Evolutionary conservation across 2,888 invertebrate species (phyloP), one percentile per base, ranked within the genome.

Genomic region (Pseudeuparius sepicola): DNA sequence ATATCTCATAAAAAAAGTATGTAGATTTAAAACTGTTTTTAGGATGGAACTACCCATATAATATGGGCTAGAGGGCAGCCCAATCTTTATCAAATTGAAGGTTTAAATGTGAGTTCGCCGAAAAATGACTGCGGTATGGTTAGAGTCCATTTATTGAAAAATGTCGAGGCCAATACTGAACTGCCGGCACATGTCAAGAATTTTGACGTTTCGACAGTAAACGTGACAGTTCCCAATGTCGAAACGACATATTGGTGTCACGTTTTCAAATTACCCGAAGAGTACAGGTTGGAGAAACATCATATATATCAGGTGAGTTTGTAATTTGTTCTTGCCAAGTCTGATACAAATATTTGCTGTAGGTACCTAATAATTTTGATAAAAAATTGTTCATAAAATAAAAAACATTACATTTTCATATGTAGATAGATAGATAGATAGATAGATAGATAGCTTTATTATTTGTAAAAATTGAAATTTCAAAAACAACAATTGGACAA

Each of bases 171-270:
- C 34, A 42, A 53, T 36, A 37, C 63, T 1, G 57, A 65, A 4
- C 56, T 69, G 1, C 60, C 63, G 4, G 48, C 60, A 9, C 57
- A 70, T 14, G 66, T 76, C 1, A 70, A 71, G 55, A 61, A 67
- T 37, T 59, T 81, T 15, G 71, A 75, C 37, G 63, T 88, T 14
- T 63, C 71, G 1, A 70, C 77, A 12, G 65, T 77, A 33, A 64
- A 73, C 28, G 72, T 87, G 2, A 63, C 72, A 39, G 79, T 98
- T 3, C 96, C 96, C 0, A 66, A 68, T 2, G 67, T 63, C 7
- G 94, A 96, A 50, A 98, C 98, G 0, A 96, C 94, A 0, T 98
- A 98, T 56, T 98, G 97, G 96, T 98, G 97, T 57, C 80, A 81
- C 39, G 75, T 93, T 4, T 73, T 83, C 31, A 79, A 78, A 53